Base-by-base conservation (phyloP, 2,888 invertebrate species). In the Salticus scenicus region DNA sequence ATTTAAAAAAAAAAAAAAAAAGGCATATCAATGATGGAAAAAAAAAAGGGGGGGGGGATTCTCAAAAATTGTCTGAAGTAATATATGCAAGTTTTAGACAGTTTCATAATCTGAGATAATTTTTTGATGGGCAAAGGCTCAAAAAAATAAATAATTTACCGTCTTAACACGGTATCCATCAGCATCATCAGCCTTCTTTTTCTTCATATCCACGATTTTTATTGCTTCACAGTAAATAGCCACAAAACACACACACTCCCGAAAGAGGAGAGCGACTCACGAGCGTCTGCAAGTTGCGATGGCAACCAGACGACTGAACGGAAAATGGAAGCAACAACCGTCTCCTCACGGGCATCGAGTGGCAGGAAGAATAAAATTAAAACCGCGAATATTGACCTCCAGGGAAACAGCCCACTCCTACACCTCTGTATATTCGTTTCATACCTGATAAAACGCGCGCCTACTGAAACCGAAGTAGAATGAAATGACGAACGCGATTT, bases 81-180 rank as follows among this genome's bases (percentile, higher is more conserved):
- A n/a, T n/a, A n/a, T n/a, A n/a, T n/a, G n/a, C n/a, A n/a, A n/a
- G n/a, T n/a, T n/a, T n/a, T n/a, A n/a, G n/a, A n/a, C n/a, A n/a
- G n/a, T n/a, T n/a, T n/a, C n/a, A n/a, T n/a, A n/a, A n/a, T n/a
- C n/a, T n/a, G n/a, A n/a, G n/a, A n/a, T n/a, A n/a, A n/a, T n/a
- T n/a, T n/a, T n/a, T n/a, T n/a, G n/a, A n/a, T n/a, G n/a, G n/a
- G n/a, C n/a, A n/a, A n/a, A n/a, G n/a, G n/a, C n/a, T n/a, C n/a
- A 37, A 37, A 37, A 7, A 37, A 37, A 37, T 10, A 37, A 10
- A 7, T 37, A 37, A 37, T 37, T 41, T 30, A 85, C 84, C 79
- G 78, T 74, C 30, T 85, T 85, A 37, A 85, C 72, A n/a, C 78
- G 84, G 70, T 57, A 85, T 85, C 78, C 79, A 78, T 79, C 84